phyloP scores from a whole-genome alignment of 2,113 vertebrate species.

The Cephalopterus ornatus region DNA sequence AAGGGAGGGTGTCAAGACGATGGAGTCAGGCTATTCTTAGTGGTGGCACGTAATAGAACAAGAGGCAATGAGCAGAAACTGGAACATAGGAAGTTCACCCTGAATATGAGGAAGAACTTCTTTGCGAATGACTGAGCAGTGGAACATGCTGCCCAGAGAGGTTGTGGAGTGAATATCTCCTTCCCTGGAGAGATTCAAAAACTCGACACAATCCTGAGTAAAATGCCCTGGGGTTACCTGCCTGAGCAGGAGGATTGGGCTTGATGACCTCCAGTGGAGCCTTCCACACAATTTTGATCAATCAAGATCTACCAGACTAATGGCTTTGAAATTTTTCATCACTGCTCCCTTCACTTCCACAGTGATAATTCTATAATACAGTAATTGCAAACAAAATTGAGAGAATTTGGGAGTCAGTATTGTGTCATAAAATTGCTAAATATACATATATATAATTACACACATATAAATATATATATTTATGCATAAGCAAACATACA shows the following conservation, averaged over 20 bases:
- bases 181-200: background rate
- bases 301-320: background rate
- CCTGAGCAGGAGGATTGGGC: background rate
- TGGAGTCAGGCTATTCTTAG: background rate
- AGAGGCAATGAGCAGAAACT: background rate
- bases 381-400: background rate
- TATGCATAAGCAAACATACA: background rate
- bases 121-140: background rate
- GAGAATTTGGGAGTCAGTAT: background rate
- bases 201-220: background rate
- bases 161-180: background rate
- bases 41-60: background rate
- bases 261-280: background rate
- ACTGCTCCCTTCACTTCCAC: background rate
- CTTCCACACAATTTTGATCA: background rate
- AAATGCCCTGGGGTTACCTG: fast-evolving
- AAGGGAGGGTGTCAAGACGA: background rate
- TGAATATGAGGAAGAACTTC: background rate
- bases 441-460: background rate
- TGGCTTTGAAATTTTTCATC: background rate
- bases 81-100: background rate
- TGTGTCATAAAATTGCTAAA: background rate
- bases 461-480: background rate
- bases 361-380: background rate
- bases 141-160: background rate